Conservation (phyloP, 2,888 invertebrate species). For the Rhagonycha lutea region DNA sequence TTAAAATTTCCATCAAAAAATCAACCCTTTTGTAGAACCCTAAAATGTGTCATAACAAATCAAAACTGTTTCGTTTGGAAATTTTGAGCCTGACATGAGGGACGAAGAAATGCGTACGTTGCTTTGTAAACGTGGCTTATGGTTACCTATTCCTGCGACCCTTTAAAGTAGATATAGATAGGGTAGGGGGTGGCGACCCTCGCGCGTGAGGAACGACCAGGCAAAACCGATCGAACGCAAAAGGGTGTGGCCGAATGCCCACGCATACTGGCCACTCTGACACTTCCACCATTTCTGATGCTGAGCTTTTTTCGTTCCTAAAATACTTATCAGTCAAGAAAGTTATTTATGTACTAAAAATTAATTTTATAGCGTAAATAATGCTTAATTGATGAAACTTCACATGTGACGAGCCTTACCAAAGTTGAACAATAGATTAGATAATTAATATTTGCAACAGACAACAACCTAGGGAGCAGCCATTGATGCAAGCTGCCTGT, state of each 20-base stretch:
- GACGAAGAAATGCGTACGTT: conserved; percentile 25
- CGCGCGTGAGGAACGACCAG: conserved; percentile 55
- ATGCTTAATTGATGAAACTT: background rate
- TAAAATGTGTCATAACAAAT: conserved; percentile 11
- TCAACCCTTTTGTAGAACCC: background rate
- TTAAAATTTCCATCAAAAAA: background rate
- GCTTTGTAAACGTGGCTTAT: conserved; percentile 39
- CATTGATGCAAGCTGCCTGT: conserved; percentile 42
- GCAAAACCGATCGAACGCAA: conserved; percentile 56
- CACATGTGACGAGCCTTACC: background rate
- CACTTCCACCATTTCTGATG: conserved; percentile 29
- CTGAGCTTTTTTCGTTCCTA: conserved; percentile 6
- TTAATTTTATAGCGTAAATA: background rate
- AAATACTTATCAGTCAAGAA: background rate
- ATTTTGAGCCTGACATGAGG: background rate
- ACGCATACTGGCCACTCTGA: conserved; percentile 49
- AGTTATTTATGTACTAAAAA: background rate
- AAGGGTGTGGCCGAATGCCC: conserved; percentile 54
- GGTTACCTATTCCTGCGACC: conserved; percentile 43
- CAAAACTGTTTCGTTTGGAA: background rate
- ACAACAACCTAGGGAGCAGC: conserved; percentile 36
- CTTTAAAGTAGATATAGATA: conserved; percentile 40
- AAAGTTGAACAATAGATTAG: conserved; percentile 29
- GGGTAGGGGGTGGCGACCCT: conserved; percentile 47
- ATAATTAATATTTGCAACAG: conserved; percentile 42